Evolutionary conservation across 2,888 invertebrate species (phyloP), one percentile per base, ranked within the genome.

Genomic region (Leucophenga montana): DNA sequence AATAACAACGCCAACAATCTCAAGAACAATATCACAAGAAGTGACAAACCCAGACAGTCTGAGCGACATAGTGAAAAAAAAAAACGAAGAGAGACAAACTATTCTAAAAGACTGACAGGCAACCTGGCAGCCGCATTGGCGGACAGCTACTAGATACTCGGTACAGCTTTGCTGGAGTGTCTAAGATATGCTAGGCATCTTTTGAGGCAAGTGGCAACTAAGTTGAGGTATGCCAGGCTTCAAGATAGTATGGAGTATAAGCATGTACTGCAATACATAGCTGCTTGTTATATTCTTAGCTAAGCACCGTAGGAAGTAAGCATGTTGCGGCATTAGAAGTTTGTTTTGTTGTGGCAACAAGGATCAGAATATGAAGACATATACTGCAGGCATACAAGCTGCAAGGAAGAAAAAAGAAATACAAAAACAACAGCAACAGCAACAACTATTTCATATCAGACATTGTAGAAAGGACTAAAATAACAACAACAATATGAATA

Each of bases 291-390:
- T 56, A 22, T 22, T 56, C 20, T 56, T 22, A 14, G 27, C 14
- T 14, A 56, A 9, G 56, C 13, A 14, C 4, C 27, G 18, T 56
- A 22, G n/a, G 46, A 14, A 48, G 48, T 22, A 46, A 33, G 20
- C 62, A 64, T 48, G 48, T 64, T 46, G 62, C 48, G 62, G 62
- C 62, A 64, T 46, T 48, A 75, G 69, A 80, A 84, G 81, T 81
- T 81, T 80, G 75, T 80, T 81, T 81, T 84, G 83, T 84, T 81
- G 83, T 75, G 75, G 77, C 77, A 75, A 59, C 67, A 59, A 67
- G 62, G 46, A 46, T 46, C 46, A 64, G 22, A 13, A 46, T 64
- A 46, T 6, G 18, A 8, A 46, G 27, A 27, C 57, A 27, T 22
- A 57, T 6, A 57, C n/a, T 14, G n/a, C 5, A 11, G 16, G 16